Evolutionary conservation across 92 coral and sea anemone species (phyloP).

Genomic region (Meandrina meandrites): DNA sequence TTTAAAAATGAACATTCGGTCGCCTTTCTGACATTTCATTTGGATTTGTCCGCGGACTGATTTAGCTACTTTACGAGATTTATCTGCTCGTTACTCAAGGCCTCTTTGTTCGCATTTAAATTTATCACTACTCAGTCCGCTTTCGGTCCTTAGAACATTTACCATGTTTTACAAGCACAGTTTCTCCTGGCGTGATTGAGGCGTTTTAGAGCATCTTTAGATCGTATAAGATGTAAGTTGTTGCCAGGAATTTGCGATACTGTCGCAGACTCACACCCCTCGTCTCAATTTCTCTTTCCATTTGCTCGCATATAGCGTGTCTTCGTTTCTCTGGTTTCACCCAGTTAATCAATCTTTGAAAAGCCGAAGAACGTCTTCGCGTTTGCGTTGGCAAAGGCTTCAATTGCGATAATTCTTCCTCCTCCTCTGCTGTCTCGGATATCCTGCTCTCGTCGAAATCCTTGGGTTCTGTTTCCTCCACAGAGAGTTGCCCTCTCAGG

Average conservation of each 20-base stretch:
- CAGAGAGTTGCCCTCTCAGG: background rate
- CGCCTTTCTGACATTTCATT: background rate
- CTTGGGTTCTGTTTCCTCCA: background rate
- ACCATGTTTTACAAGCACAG: background rate
- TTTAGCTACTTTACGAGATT: background rate
- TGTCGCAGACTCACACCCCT: constrained; percentile 60
- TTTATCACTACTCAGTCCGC: background rate
- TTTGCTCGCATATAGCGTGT: constrained; percentile 72
- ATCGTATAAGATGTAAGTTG: constrained; percentile 50
- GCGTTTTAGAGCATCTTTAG: constrained; percentile 33
- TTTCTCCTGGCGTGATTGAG: background rate
- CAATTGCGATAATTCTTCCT: background rate
- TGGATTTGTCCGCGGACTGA: background rate
- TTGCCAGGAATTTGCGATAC: constrained; percentile 70
- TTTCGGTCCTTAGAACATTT: background rate
- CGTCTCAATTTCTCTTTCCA: constrained; percentile 62
- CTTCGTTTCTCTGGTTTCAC: constrained; percentile 48
- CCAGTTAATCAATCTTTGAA: constrained; percentile 44
- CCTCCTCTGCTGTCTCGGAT: background rate
- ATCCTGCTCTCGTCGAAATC: background rate
- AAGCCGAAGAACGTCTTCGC: constrained; percentile 49
- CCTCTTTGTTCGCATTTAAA: background rate
- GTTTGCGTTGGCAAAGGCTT: background rate
- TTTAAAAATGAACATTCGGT: background rate
- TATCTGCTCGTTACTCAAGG: background rate